phyloP scores from a whole-genome alignment of 2,888 invertebrate genomes.

The Drosophila colorata region DNA sequence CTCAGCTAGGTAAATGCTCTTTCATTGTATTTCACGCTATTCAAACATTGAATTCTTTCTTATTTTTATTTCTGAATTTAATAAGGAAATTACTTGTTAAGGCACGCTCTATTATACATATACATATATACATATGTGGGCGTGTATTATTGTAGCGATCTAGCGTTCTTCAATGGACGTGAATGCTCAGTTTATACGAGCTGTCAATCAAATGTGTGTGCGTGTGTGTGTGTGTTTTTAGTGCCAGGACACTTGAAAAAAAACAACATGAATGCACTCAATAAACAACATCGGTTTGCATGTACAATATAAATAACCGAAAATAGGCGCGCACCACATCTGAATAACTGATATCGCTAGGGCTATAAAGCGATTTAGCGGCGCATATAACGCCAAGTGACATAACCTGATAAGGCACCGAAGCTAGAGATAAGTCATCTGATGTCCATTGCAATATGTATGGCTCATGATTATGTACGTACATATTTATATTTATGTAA shows the following conservation, averaged over 20 bases:
- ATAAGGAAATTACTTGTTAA: slow-evolving; percentile 77
- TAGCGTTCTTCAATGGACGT: slow-evolving; percentile 17
- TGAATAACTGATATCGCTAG: slow-evolving; percentile 42
- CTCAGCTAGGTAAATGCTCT: slow-evolving; percentile 39
- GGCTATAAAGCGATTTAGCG: slow-evolving; percentile 60
- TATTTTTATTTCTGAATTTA: slow-evolving; percentile 53
- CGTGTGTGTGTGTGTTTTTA: slow-evolving; percentile 17
- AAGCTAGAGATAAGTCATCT: slow-evolving; percentile 23
- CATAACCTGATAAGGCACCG: slow-evolving; percentile 41
- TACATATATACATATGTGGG: no score
- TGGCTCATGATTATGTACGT: slow-evolving; percentile 1
- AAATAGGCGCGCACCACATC: slow-evolving; percentile 46
- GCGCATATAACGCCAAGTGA: slow-evolving; percentile 32
- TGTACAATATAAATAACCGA: slow-evolving; percentile 49
- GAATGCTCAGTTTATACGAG: slow-evolving; percentile 17
- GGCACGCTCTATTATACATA: no score
- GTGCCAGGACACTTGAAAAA: slow-evolving; percentile 7
- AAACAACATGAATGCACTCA: slow-evolving; percentile 38
- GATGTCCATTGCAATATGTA: slow-evolving; percentile 22
- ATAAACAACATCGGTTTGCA: slow-evolving; percentile 38
- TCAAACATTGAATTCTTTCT: slow-evolving; percentile 24
- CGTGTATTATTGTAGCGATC: slow-evolving; percentile 21
- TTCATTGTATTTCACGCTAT: slow-evolving; percentile 1
- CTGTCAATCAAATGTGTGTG: slow-evolving; percentile 28
- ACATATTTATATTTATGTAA: slow-evolving; percentile 5